Percentiles rank a stretch among this genome's conserved stretches.
Evolutionary conservation across 1,140 invertebrate genomes (phyloP).

Genomic region (Drosophila pachea): DNA sequence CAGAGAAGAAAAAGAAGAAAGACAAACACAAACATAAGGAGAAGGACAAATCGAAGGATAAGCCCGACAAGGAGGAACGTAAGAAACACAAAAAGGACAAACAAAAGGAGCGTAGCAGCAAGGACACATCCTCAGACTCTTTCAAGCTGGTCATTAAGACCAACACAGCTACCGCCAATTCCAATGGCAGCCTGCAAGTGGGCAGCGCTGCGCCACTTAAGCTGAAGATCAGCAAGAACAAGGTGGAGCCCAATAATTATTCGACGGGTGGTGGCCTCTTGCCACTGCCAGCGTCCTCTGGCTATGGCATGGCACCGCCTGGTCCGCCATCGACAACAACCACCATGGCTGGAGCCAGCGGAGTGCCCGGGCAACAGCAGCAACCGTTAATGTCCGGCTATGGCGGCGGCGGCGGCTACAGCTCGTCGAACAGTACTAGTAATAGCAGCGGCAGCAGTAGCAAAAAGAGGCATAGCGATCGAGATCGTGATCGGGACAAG

Average conservation of each 20-base stretch:
- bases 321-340: not conserved
- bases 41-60: conserved; percentile 83
- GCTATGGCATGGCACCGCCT: conserved; percentile 28
- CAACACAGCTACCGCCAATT: conserved; percentile 30
- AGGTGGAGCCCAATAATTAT: conserved; percentile 66
- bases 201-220: conserved; percentile 74
- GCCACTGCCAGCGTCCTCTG: conserved; percentile 26
- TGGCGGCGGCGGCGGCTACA: conserved; percentile 32
- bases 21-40: conserved; percentile 84
- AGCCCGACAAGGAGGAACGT: conserved; percentile 80
- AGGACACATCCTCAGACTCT: conserved; percentile 68
- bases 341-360: not conserved
- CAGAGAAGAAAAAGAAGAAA: conserved; percentile 83
- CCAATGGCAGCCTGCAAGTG: conserved; percentile 54
- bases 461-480: conserved; percentile 81
- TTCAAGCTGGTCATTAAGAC: conserved; percentile 65
- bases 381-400: not conserved
- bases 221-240: conserved; percentile 85
- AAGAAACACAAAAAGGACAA: conserved; percentile 84
- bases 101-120: conserved; percentile 80
- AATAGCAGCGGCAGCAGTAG: conserved; percentile 49
- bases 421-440: conserved; percentile 37
- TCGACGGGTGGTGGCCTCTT: conserved; percentile 42
- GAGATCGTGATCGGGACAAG: conserved; percentile 79
- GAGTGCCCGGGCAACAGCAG: not conserved